Evolutionary conservation across 2,888 invertebrate genomes (phyloP).

Genomic region (Schrankia costaestrigalis): DNA sequence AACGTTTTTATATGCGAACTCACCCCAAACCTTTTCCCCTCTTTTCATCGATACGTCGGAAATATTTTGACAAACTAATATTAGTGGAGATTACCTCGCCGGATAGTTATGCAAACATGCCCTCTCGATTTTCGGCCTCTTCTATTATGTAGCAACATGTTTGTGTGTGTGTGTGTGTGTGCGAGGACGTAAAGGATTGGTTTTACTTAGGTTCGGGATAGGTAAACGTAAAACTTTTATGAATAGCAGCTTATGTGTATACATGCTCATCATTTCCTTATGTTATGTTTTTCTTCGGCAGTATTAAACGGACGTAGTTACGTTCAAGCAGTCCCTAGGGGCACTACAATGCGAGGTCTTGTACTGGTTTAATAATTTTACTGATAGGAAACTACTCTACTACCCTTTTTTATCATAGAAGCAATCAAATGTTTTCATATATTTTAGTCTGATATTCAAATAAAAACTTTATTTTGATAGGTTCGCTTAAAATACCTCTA

Average conservation of each 20-base stretch:
- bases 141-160: background rate
- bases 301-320: too few species aligned
- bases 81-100: slow-evolving; percentile 34
- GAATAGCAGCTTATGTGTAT: slow-evolving; percentile 5
- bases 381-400: too few species aligned
- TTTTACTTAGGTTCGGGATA: slow-evolving; percentile 22
- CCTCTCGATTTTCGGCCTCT: slow-evolving; percentile 7
- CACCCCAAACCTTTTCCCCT: slow-evolving; percentile 32
- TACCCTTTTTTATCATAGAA: too few species aligned
- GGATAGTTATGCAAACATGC: slow-evolving; percentile 35
- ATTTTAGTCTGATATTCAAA: too few species aligned
- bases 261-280: too few species aligned
- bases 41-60: slow-evolving; percentile 39
- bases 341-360: too few species aligned
- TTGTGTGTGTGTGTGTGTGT: background rate
- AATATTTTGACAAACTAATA: slow-evolving; percentile 49
- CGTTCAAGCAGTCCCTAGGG: too few species aligned
- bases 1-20: slow-evolving; percentile 21
- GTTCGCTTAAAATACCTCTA: too few species aligned
- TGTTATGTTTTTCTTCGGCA: too few species aligned
- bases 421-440: too few species aligned
- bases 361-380: too few species aligned
- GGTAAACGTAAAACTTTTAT: slow-evolving; percentile 20
- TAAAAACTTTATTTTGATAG: too few species aligned
- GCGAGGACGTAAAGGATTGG: slow-evolving; percentile 7